Percentiles rank a stretch among this genome's conserved stretches.
phyloP scores from a whole-genome alignment of 1,140 invertebrate species.

The Aradophagus sp. region DNA sequence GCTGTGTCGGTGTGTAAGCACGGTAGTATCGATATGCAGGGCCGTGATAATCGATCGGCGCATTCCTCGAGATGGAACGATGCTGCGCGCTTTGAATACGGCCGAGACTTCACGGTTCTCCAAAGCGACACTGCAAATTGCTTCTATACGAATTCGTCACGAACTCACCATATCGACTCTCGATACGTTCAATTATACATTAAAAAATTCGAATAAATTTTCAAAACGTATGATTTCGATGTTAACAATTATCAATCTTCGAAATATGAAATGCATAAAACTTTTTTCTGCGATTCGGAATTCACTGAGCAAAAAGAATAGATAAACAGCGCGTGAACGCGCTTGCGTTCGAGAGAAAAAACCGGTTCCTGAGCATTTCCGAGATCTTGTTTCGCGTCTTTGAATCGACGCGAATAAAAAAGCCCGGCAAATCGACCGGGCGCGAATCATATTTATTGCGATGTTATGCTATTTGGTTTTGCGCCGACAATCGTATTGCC shows the following conservation, averaged over 20 bases:
- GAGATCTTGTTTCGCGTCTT: slow-evolving; percentile 37
- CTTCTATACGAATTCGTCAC: slow-evolving; percentile 65
- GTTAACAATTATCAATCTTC: no score
- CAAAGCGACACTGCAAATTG: slow-evolving; percentile 58
- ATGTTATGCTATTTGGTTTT: slow-evolving; percentile 42
- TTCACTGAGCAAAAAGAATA: slow-evolving; percentile 22
- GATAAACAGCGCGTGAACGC: slow-evolving; percentile 19
- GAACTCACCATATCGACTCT: slow-evolving; percentile 23
- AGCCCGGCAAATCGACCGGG: slow-evolving; percentile 26
- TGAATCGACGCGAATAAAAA: slow-evolving; percentile 52
- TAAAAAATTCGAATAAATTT: slow-evolving; percentile 3
- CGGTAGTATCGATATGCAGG: slow-evolving; percentile 70
- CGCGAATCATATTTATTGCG: slow-evolving; percentile 52
- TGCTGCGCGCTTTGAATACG: slow-evolving; percentile 67
- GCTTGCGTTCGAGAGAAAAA: slow-evolving; percentile 16
- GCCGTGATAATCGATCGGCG: slow-evolving; percentile 71
- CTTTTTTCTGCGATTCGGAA: slow-evolving; percentile 20
- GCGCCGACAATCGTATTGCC: slow-evolving; percentile 16
- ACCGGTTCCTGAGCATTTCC: slow-evolving; percentile 43
- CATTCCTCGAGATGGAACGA: slow-evolving; percentile 69
- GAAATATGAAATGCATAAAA: no score
- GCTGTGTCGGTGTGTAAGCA: slow-evolving; percentile 25
- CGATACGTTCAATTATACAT: slow-evolving; percentile 18
- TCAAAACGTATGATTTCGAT: no score
- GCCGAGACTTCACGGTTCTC: slow-evolving; percentile 53